These are phyloP conservation scores for Monopis laevigella DNA, from an alignment of 2,888 invertebrate species.

Conservation along the genomic window DNA sequence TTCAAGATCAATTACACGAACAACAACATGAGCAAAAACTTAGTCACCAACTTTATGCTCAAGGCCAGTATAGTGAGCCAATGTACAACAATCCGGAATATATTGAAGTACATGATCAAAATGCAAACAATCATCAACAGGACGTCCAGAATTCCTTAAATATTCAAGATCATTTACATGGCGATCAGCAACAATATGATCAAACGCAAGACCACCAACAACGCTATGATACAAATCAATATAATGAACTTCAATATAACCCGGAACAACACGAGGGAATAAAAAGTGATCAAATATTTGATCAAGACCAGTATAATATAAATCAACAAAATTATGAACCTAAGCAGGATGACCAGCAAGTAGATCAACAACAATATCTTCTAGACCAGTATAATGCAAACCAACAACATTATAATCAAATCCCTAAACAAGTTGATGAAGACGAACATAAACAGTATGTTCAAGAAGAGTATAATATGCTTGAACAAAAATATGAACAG, in stretches of 20 bases:
- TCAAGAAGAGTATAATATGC: constrained; percentile 17
- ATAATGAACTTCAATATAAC: constrained; percentile 4
- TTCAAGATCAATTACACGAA: neutral
- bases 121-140: too few relatives aligned
- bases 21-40: neutral
- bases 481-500: constrained; percentile 14
- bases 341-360: constrained; percentile 1
- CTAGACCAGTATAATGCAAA: neutral
- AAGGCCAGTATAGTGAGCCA: too few relatives aligned
- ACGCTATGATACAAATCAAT: constrained; percentile 2
- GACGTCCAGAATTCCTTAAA: too few relatives aligned
- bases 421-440: neutral
- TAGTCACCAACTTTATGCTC: too few relatives aligned
- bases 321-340: neutral
- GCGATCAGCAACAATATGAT: constrained; percentile 32
- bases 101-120: too few relatives aligned
- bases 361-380: neutral
- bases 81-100: too few relatives aligned
- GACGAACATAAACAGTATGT: constrained; percentile 14
- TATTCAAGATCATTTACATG: too few relatives aligned
- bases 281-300: constrained; percentile 9
- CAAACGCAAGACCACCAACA: constrained; percentile 19
- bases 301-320: neutral
- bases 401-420: neutral
- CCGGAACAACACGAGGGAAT: neutral